A percentile compares a stretch with the other conserved stretches of the same genome.
These are phyloP conservation scores for Trichacis sp. DNA, from an alignment of 2,888 invertebrate species.

Conservation along the genomic window DNA sequence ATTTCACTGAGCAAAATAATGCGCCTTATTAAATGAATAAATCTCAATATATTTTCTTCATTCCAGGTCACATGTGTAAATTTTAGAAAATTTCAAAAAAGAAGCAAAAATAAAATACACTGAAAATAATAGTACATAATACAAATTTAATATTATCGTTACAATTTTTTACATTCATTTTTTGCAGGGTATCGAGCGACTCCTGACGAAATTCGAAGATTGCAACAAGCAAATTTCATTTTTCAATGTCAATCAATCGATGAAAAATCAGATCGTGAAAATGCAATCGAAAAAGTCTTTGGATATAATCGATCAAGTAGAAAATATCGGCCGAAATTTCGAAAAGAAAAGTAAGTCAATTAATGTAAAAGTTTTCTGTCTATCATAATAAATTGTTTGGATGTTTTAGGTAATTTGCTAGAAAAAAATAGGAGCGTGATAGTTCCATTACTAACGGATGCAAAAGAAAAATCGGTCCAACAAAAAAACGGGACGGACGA, in stretches of 20 bases:
- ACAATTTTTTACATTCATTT: too few relatives aligned
- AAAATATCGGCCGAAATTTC: slow-evolving; percentile 46
- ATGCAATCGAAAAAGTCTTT: slow-evolving; percentile 47
- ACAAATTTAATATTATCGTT: too few relatives aligned
- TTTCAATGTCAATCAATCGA: slow-evolving; percentile 62
- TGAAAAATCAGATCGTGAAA: slow-evolving; percentile 54
- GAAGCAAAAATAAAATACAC: too few relatives aligned
- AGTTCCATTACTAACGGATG: slow-evolving; percentile 34
- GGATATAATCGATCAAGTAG: slow-evolving; percentile 47
- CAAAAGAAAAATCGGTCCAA: slow-evolving; percentile 11
- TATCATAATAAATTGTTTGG: too few relatives aligned
- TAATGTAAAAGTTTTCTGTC: too few relatives aligned
- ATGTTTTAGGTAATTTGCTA: slow-evolving; percentile 19
- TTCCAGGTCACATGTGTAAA: too few relatives aligned
- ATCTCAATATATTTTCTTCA: too few relatives aligned
- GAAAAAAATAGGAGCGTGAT: slow-evolving; percentile 42
- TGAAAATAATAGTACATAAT: too few relatives aligned
- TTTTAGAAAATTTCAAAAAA: too few relatives aligned
- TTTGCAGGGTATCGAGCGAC: slow-evolving; percentile 73
- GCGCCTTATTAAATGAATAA: too few relatives aligned
- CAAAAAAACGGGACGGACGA: slow-evolving; percentile 12
- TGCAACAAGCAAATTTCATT: slow-evolving; percentile 71
- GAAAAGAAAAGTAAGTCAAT: slow-evolving; percentile 26
- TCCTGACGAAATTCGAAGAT: slow-evolving; percentile 72
- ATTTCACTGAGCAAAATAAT: too few relatives aligned